Conservation (phyloP, 2,797 vertebrate species). For the Chrosomus eos region DNA sequence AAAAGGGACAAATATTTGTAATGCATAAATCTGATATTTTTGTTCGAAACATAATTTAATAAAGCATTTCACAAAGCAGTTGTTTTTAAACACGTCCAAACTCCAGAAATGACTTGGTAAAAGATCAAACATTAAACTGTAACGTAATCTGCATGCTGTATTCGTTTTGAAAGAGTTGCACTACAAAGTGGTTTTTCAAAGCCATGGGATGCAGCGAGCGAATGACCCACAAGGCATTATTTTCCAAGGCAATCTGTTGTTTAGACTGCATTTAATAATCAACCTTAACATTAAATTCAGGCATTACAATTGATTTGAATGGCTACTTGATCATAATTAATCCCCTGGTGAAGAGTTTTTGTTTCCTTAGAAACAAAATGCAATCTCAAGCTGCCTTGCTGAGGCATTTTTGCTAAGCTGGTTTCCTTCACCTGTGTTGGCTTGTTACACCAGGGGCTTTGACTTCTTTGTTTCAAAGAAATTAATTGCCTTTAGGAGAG, state of each 20-base stretch:
- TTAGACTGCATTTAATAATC: slow-evolving; percentile 57
- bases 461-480: slow-evolving; percentile 53
- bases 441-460: slow-evolving; percentile 42
- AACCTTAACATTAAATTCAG: slow-evolving; percentile 60
- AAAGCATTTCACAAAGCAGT: background rate
- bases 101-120: background rate
- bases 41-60: background rate
- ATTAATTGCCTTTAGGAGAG: slow-evolving; percentile 55
- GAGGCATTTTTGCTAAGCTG: slow-evolving; percentile 13
- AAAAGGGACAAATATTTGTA: slow-evolving; percentile 1
- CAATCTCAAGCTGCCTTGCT: slow-evolving; percentile 32
- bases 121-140: slow-evolving; percentile 4
- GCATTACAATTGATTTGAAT: slow-evolving; percentile 41
- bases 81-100: background rate
- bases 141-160: slow-evolving; percentile 1
- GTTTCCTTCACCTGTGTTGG: slow-evolving; percentile 40
- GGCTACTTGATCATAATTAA: slow-evolving; percentile 50
- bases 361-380: slow-evolving; percentile 46
- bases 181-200: slow-evolving; percentile 46
- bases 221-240: slow-evolving; percentile 42
- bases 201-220: slow-evolving; percentile 11
- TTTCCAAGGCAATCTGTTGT: slow-evolving; percentile 47
- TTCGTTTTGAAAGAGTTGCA: slow-evolving; percentile 40
- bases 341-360: slow-evolving; percentile 46
- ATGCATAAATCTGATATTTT: background rate